A percentile compares a stretch with the other conserved stretches of the same genome.
These are phyloP conservation scores for Zaprionus lachaisei DNA, from an alignment of 1,140 invertebrate species.

Conservation along the genomic window DNA sequence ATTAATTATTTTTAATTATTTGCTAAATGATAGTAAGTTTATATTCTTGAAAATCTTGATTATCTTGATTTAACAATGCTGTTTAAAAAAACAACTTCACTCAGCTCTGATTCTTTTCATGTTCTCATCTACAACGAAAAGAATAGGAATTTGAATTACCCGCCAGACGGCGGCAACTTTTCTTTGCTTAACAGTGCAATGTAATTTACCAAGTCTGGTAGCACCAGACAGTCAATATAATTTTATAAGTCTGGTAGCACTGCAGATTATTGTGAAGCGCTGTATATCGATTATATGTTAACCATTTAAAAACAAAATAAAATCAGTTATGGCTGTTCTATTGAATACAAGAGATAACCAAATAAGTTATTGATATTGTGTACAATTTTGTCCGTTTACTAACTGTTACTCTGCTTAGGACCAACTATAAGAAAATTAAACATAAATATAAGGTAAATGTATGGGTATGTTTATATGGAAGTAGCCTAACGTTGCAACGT, in stretches of 20 bases:
- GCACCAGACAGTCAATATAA: background rate
- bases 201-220: background rate
- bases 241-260: constrained; percentile 17
- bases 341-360: too few species aligned
- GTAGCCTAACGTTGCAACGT: constrained; percentile 54
- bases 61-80: too few species aligned
- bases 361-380: background rate
- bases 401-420: constrained; percentile 23
- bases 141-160: background rate
- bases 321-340: too few species aligned
- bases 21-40: too few species aligned
- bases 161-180: too few species aligned
- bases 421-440: constrained; percentile 49
- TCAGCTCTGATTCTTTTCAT: too few species aligned
- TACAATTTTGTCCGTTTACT: constrained; percentile 35
- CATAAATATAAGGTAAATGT: constrained; percentile 50
- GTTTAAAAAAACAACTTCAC: too few species aligned
- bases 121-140: too few species aligned
- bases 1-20: too few species aligned
- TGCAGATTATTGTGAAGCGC: background rate
- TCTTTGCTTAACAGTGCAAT: background rate
- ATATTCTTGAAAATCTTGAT: too few species aligned
- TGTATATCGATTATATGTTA: too few species aligned
- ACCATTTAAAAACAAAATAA: too few species aligned
- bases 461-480: constrained; percentile 8